Evolutionary conservation across 2,113 vertebrate genomes (phyloP), one percentile per base, ranked within the genome.

Genomic region (Zosterops hypoxanthus): DNA sequence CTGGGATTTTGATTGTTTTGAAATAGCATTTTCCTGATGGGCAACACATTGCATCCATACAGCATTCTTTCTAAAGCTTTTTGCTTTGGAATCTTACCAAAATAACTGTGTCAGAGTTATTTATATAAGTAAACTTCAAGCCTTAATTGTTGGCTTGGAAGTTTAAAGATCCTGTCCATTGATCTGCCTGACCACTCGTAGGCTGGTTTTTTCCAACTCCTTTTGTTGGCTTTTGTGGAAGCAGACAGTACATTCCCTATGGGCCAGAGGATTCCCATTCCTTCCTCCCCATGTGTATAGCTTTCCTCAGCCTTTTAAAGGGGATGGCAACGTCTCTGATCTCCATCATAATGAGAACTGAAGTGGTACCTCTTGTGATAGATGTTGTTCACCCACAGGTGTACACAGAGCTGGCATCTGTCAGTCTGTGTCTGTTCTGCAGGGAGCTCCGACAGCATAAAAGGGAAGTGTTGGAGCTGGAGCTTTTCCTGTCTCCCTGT

Each of bases 1-100:
- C 36, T 21, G 36, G 53, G 26, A 42, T 68, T 71, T 72, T 64
- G 34, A 14, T 64, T 56, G 14, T 80, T 86, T 44, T 46, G 49
- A 56, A 66, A 42, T 13, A 33, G 20, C 5, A 6, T 50, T 89
- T 83, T 41, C 8, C 1, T 59, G 31, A 29, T 16, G 24, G 25
- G 8, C 22, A 8, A 3, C 19, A 34, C 5, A 1, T n/a, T 33
- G 28, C 8, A 22, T 42, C 8, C 16, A 5, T 52, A 5, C 25
- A 47, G 4, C 47, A n/a, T 42, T 44, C n/a, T 76, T 79, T 33
- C 23, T 56, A 29, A 47, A 66, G 44, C 49, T 84, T 76, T 60
- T 89, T 2, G 7, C 22, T 63, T 63, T 41, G 57, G 6, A 73
- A 26, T 65, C 82, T 78, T 73, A 66, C 21, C 15, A 55, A 59